Evolutionary conservation across 2,888 invertebrate species (phyloP), one percentile per base, ranked within the genome.

Genomic region (Cenopis cana): DNA sequence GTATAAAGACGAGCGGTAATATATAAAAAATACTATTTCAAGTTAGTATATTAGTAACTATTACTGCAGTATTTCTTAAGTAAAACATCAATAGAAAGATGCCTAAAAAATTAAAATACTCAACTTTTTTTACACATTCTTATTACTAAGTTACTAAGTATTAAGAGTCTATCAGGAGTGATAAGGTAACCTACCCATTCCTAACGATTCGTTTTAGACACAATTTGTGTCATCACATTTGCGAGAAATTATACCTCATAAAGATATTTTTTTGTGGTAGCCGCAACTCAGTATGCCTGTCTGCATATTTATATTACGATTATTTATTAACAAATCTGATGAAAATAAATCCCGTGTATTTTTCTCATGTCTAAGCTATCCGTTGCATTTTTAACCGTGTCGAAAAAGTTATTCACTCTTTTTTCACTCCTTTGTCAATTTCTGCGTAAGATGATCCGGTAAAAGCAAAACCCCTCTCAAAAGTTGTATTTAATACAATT

Each of bases 371-470:
- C 52, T 33, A 52, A 11, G 10, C 6, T 18, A 18, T 29, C 52
- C 38, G 52, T 52, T 41, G 60, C 60, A 60, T 60, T 60, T 60
- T 60, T 68, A 67, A 67, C 59, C 50, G 60, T 14, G 60, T 41
- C 12, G 38, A 24, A 60, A 52, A n/a, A 49, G 49, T 67, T 57
- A 18, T 33, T 12, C 18, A 20, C 49, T n/a, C 57, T 33, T 57
- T 52, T 59, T 38, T 14, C 29, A 20, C 20, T 11, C 38, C 67
- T 29, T 29, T 54, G 20, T 59, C 57, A 52, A 67, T 67, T 50
- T 49, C 49, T 57, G 57, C 24, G 20, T 36, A 67, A 56, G 56
- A 49, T 46, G 49, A 6, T 50, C n/a, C 20, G n/a, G n/a, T n/a
- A n/a, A 12, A 36, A 2, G 24, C 20, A 24, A 17, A 57, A 57